A percentile compares a stretch with the other conserved stretches of the same genome.
phyloP scores from a whole-genome alignment of 1,140 invertebrate species.

The Thereuonema tuberculata region DNA sequence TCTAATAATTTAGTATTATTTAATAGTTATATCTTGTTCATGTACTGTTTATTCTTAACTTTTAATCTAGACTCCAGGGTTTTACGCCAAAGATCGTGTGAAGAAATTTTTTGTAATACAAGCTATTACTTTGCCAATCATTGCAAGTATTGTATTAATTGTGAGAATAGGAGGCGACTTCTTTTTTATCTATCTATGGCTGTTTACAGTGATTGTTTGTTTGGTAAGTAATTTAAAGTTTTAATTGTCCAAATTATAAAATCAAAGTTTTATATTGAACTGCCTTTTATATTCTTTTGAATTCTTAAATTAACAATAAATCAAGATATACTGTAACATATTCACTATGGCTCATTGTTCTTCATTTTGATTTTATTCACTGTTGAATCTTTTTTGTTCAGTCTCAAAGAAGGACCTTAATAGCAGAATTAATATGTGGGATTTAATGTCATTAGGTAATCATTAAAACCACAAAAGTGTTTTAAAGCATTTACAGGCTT shows the following conservation, averaged over 20 bases:
- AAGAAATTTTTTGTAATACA: constrained; percentile 71
- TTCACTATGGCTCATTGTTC: too few species aligned
- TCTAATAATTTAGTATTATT: too few species aligned
- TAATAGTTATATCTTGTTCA: background rate
- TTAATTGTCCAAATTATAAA: background rate
- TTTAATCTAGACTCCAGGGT: constrained; percentile 56
- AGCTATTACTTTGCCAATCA: constrained; percentile 61
- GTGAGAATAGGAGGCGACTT: constrained; percentile 52
- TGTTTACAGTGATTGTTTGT: constrained; percentile 58
- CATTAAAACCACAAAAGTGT: too few species aligned
- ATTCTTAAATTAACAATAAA: background rate
- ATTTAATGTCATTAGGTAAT: too few species aligned
- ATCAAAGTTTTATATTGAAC: background rate
- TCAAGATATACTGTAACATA: too few species aligned
- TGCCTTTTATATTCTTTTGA: background rate
- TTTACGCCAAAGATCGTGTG: constrained; percentile 88
- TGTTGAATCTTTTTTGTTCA: too few species aligned
- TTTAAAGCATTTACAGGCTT: too few species aligned
- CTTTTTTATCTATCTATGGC: constrained; percentile 93
- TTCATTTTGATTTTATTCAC: too few species aligned
- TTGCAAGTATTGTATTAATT: constrained; percentile 69
- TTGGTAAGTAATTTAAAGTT: constrained; percentile 29
- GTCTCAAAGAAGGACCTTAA: too few species aligned
- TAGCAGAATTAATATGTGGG: too few species aligned
- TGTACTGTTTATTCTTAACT: background rate